phyloP scores from a whole-genome alignment of 2,797 vertebrate species.

The Chiloscyllium punctatum region DNA sequence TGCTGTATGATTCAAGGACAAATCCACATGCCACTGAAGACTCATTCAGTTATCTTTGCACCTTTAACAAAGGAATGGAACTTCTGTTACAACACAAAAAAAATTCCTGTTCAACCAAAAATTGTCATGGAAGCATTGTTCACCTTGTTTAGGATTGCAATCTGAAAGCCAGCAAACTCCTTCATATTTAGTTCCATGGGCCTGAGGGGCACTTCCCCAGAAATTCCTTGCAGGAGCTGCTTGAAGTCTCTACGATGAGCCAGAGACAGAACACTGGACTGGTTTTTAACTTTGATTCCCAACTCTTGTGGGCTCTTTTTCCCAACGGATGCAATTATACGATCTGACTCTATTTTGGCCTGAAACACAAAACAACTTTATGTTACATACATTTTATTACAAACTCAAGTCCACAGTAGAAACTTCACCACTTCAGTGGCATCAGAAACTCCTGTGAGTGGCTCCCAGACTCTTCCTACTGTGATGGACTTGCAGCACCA shows the following conservation, averaged over 20 bases:
- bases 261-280: constrained; percentile 73
- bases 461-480: background rate
- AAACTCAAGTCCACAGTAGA: background rate
- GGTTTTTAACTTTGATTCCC: constrained; percentile 93
- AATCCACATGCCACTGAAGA: background rate
- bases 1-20: too few species aligned
- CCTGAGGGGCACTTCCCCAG: constrained; percentile 74
- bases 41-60: background rate
- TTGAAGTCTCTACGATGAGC: constrained; percentile 81
- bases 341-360: constrained; percentile 96
- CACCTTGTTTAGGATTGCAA: constrained; percentile 91
- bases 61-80: background rate
- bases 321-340: constrained; percentile 89
- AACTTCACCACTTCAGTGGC: background rate
- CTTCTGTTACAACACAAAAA: too few species aligned
- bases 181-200: constrained; percentile 82
- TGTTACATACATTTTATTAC: background rate
- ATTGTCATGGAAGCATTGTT: constrained; percentile 21
- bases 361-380: constrained; percentile 45
- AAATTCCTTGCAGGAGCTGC: constrained; percentile 84
- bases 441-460: background rate
- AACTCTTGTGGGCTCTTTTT: constrained; percentile 91
- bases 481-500: background rate
- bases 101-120: background rate
- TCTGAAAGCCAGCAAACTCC: constrained; percentile 89